Percentiles rank a stretch among this genome's conserved stretches.
Evolutionary conservation across 2,888 invertebrate species (phyloP).

Genomic region (Heliconius sara): DNA sequence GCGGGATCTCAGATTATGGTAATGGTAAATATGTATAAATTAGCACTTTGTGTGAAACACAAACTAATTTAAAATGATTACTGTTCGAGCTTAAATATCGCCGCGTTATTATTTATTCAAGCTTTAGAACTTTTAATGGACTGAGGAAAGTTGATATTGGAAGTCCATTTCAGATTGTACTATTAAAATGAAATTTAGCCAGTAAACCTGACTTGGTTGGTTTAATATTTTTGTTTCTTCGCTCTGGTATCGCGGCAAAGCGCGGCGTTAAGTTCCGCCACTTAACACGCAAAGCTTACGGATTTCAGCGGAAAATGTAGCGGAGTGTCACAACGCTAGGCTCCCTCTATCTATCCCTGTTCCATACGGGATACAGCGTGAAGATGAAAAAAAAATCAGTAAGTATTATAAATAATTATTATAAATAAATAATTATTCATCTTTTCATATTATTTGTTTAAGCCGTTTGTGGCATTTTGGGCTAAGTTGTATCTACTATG

Average conservation of each 20-base stretch:
- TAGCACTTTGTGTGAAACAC: conserved; percentile 28
- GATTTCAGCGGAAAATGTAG: too few relatives aligned
- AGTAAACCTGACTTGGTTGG: too few relatives aligned
- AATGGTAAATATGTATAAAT: conserved; percentile 39
- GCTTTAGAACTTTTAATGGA: conserved; percentile 16
- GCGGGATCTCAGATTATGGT: conserved; percentile 51
- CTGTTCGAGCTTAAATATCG: conserved; percentile 17
- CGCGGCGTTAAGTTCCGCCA: too few relatives aligned
- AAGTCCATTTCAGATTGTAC: background rate
- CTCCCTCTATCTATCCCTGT: too few relatives aligned
- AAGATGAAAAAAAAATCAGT: background rate
- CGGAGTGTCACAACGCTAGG: too few relatives aligned
- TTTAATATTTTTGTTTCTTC: too few relatives aligned
- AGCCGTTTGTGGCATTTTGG: too few relatives aligned
- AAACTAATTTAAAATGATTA: conserved; percentile 27
- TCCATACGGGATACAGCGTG: too few relatives aligned
- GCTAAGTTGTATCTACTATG: too few relatives aligned
- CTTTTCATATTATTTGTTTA: background rate
- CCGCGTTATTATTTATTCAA: background rate
- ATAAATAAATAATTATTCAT: background rate
- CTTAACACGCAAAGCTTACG: too few relatives aligned
- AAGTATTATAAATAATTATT: background rate
- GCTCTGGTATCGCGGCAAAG: too few relatives aligned
- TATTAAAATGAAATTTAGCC: background rate
- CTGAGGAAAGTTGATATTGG: background rate